Conservation (phyloP, 2,888 invertebrate genomes). For the Lymantria monacha region DNA sequence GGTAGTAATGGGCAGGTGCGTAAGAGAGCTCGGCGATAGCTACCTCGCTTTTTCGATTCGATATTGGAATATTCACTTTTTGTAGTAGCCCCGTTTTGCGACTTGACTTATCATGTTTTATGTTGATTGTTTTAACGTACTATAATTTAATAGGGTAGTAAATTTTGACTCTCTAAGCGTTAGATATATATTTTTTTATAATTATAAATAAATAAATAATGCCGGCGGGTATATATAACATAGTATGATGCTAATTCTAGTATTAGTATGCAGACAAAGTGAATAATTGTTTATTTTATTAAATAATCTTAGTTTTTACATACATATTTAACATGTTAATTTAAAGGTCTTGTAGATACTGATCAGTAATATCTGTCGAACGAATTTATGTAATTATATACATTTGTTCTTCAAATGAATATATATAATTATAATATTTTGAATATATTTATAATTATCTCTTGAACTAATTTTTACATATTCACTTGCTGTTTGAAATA, state of each 20-base stretch:
- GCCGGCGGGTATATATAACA: constrained; percentile 4
- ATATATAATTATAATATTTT: too few relatives aligned
- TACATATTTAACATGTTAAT: constrained; percentile 16
- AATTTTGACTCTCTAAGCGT: constrained; percentile 34
- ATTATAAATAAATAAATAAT: neutral
- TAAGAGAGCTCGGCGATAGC: constrained; percentile 67
- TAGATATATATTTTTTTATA: constrained; percentile 1
- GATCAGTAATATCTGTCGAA: neutral
- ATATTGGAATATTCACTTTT: constrained; percentile 60
- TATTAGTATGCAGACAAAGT: constrained; percentile 16
- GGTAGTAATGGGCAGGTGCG: constrained; percentile 80
- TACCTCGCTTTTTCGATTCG: constrained; percentile 73
- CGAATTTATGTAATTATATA: too few relatives aligned
- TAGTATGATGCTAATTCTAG: constrained; percentile 8
- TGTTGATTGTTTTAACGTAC: constrained; percentile 48
- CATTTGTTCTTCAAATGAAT: too few relatives aligned
- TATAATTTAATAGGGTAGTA: constrained; percentile 36
- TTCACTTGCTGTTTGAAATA: too few relatives aligned
- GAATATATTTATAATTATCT: too few relatives aligned
- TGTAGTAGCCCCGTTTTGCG: constrained; percentile 61
- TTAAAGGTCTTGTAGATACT: neutral
- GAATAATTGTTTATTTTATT: constrained; percentile 11
- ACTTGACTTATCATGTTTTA: constrained; percentile 49
- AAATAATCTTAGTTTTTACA: constrained; percentile 9
- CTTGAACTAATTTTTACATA: too few relatives aligned